A percentile compares a stretch with the other conserved stretches of the same genome.
Evolutionary conservation across 2,888 invertebrate species (phyloP).

Genomic region (Buathra laborator): DNA sequence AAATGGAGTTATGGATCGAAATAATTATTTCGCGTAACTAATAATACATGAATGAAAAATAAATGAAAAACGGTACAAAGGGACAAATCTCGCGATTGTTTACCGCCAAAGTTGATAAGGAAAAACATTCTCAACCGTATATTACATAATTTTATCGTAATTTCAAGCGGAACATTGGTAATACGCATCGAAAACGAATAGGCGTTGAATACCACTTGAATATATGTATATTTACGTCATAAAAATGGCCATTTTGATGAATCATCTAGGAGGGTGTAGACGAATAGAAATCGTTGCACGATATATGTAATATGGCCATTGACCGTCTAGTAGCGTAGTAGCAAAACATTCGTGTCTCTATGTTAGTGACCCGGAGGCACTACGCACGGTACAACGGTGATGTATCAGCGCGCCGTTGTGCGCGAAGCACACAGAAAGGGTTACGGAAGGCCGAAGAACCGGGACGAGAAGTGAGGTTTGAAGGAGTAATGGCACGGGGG

Average conservation of each 20-base stretch:
- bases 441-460: slow-evolving; percentile 64
- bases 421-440: slow-evolving; percentile 38
- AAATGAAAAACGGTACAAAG: no score
- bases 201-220: no score
- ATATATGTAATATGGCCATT: background rate
- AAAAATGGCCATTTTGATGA: background rate
- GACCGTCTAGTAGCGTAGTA: background rate
- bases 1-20: no score
- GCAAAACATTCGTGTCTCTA: slow-evolving; percentile 32
- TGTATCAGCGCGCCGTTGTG: slow-evolving; percentile 20
- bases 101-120: no score
- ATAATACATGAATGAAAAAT: no score
- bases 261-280: background rate
- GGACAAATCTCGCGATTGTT: no score
- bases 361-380: slow-evolving; percentile 60
- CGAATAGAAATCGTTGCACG: background rate
- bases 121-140: no score
- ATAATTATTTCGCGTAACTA: no score
- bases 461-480: slow-evolving; percentile 77
- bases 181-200: no score
- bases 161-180: no score
- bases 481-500: slow-evolving; percentile 82
- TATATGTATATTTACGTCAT: no score
- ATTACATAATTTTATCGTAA: no score
- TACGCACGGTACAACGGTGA: slow-evolving; percentile 36